Evolutionary conservation across 1,140 invertebrate species (phyloP).

Genomic region (Hydropsyche tenuis): DNA sequence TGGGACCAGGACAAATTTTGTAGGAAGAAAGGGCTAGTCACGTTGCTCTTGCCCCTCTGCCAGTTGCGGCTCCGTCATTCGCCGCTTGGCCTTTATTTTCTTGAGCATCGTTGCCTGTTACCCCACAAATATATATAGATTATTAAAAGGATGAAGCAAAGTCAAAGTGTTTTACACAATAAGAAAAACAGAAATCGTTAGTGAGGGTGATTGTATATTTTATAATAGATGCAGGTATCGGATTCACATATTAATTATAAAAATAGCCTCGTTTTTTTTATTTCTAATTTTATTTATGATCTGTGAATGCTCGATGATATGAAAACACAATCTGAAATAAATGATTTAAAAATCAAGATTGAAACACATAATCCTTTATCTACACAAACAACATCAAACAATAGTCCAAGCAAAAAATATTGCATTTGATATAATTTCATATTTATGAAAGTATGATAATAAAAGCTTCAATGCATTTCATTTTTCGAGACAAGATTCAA

Average conservation of each 20-base stretch:
- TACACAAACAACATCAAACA: conserved; percentile 34
- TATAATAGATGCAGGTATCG: neutral
- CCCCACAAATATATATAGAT: conserved; percentile 47
- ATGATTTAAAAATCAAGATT: neutral
- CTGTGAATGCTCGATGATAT: too few relatives aligned
- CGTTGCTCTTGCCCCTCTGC: conserved; percentile 68
- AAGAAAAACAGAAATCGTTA: neutral
- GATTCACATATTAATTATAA: too few relatives aligned
- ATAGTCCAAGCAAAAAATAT: conserved; percentile 32
- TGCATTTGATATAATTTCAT: neutral
- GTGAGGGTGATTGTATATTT: neutral
- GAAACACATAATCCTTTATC: conserved; percentile 25
- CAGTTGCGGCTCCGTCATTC: conserved; percentile 84
- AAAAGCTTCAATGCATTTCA: neutral
- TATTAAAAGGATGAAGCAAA: conserved; percentile 12
- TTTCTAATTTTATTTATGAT: too few relatives aligned
- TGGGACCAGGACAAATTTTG: neutral
- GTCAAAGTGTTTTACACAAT: too few relatives aligned
- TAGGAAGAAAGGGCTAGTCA: conserved; percentile 41
- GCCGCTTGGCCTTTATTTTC: conserved; percentile 94
- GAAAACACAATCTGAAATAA: neutral
- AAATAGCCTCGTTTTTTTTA: too few relatives aligned
- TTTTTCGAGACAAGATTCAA: too few relatives aligned
- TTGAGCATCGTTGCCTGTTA: conserved; percentile 86
- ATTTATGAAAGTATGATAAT: neutral